Evolutionary conservation across 2,797 vertebrate species (phyloP).

Genomic region (Microcaecilia unicolor): DNA sequence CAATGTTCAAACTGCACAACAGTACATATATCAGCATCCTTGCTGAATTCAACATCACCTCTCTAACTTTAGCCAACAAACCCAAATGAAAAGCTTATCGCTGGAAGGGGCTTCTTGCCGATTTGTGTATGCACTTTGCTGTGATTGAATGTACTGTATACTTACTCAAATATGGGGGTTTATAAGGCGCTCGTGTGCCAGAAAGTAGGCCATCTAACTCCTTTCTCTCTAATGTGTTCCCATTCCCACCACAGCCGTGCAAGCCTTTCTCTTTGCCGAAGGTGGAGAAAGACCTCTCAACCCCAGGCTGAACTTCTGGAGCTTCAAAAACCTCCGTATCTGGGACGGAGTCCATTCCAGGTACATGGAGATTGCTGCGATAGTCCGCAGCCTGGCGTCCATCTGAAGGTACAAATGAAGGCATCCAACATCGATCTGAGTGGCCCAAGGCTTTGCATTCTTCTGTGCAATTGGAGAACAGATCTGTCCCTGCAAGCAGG

Average conservation of each 20-base stretch:
- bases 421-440: conserved; percentile 99
- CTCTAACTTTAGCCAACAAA: too few species aligned
- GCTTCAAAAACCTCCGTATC: conserved; percentile 93
- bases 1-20: too few species aligned
- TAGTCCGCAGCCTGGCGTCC: conserved; percentile 93
- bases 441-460: conserved; percentile 98
- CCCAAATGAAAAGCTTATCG: too few species aligned
- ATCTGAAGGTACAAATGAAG: conserved; percentile 87
- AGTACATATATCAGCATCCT: too few species aligned
- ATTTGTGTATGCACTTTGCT: too few species aligned
- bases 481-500: conserved; percentile 73
- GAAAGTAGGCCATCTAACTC: conserved; percentile 89
- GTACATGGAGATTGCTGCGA: conserved; percentile 96
- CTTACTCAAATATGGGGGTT: conserved; percentile 92
- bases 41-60: too few species aligned
- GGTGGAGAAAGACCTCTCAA: conserved; percentile 95
- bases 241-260: conserved; percentile 53
- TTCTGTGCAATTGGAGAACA: conserved; percentile 98
- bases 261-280: conserved; percentile 98
- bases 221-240: conserved; percentile 87
- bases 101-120: too few species aligned
- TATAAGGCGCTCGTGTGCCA: conserved; percentile 84
- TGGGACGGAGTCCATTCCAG: conserved; percentile 96
- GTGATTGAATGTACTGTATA: too few species aligned
- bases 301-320: conserved; percentile 67